Base-by-base conservation (phyloP, 2,888 invertebrate genomes). In the Pilophorus perplexus region DNA sequence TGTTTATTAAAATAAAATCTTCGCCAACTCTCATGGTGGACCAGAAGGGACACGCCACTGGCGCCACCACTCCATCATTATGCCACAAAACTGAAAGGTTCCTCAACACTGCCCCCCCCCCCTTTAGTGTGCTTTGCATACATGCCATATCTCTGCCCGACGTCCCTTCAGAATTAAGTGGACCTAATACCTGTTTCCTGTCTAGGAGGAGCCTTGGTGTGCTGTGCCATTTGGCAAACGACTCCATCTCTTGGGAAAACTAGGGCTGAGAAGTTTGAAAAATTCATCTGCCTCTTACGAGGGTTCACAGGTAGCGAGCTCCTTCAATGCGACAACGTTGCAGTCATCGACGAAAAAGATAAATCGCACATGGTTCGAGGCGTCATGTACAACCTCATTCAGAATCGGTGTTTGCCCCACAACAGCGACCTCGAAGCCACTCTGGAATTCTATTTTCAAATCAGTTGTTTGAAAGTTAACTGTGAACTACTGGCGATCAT, bases 151-250 rank as follows among this genome's bases (percentile, higher is more conserved):
- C n/a, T n/a, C n/a, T n/a, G n/a, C n/a, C n/a, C n/a, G n/a, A n/a
- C n/a, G n/a, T n/a, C n/a, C n/a, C n/a, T n/a, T n/a, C n/a, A n/a
- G n/a, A n/a, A n/a, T n/a, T n/a, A n/a, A n/a, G n/a, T n/a, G n/a
- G n/a, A n/a, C n/a, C n/a, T n/a, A n/a, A n/a, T n/a, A n/a, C n/a
- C n/a, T n/a, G n/a, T n/a, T n/a, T n/a, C n/a, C n/a, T n/a, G n/a
- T n/a, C n/a, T n/a, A n/a, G n/a, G 59, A 5, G 68, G 68, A 4
- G 50, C 42, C 10, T 12, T 68, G 12, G 48, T 68, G 28, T 25
- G 55, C 1, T 68, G 68, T 25, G 65, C 65, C 10, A 1, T 68
- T 18, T 52, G 66, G 65, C 57, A 38, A 25, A 25, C 60, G 3
- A 3, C 60, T 0, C 25, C 68, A 2, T 66, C 50, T 40, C 59